Evolutionary conservation across 2,888 invertebrate genomes (phyloP).

Genomic region (Lutraria lutraria): DNA sequence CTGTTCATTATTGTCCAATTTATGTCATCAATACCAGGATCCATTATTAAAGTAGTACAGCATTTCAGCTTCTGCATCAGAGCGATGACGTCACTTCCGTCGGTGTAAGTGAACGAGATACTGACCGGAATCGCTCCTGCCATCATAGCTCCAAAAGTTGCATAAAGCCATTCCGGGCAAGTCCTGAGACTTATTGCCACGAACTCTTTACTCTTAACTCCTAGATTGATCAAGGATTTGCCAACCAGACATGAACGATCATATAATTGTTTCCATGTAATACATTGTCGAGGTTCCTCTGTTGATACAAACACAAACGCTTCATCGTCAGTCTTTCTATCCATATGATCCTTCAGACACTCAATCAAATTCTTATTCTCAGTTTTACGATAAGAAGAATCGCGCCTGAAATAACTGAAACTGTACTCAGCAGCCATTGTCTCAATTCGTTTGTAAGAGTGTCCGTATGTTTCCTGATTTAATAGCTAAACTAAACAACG

Average conservation of each 20-base stretch:
- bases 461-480: no score
- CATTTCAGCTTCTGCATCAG: constrained; percentile 35
- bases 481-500: no score
- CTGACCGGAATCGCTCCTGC: constrained; percentile 28
- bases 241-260: not conserved
- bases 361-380: constrained; percentile 2
- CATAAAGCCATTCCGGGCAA: constrained; percentile 60
- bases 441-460: no score
- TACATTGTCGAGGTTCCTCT: no score
- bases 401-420: not conserved
- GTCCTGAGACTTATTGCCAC: constrained; percentile 35
- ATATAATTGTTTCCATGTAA: no score
- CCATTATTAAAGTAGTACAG: constrained; percentile 21
- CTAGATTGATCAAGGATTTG: constrained; percentile 7
- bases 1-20: constrained; percentile 36
- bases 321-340: not conserved
- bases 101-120: constrained; percentile 46
- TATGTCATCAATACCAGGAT: constrained; percentile 20
- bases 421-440: no score
- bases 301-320: no score
- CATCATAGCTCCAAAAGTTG: constrained; percentile 48
- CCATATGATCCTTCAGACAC: not conserved
- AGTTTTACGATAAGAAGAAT: not conserved
- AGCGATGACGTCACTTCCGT: constrained; percentile 60
- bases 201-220: constrained; percentile 41